phyloP scores from a whole-genome alignment of 2,888 invertebrate species.

The Euphydryas editha region DNA sequence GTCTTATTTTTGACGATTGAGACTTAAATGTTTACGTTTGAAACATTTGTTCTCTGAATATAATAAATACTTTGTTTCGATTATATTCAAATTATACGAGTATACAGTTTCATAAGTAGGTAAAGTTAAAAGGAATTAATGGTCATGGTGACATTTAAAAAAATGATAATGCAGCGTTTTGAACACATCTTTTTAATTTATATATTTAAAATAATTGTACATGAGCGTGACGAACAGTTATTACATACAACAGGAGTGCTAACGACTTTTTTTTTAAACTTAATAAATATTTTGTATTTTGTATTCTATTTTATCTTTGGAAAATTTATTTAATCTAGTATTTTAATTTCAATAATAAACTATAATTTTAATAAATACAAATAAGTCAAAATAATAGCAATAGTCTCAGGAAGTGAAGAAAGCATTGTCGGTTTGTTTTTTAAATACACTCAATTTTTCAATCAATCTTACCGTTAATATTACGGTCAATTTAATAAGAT shows the following conservation, averaged over 20 bases:
- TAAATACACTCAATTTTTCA: too few relatives aligned
- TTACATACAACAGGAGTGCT: slow-evolving; percentile 1
- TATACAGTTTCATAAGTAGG: slow-evolving; percentile 8
- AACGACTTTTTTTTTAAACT: not conserved
- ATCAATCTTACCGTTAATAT: too few relatives aligned
- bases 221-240: not conserved
- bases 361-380: too few relatives aligned
- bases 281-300: not conserved
- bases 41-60: not conserved
- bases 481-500: too few relatives aligned
- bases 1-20: not conserved
- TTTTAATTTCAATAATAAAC: too few relatives aligned
- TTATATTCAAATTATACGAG: not conserved
- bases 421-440: too few relatives aligned
- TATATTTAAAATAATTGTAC: slow-evolving; percentile 10
- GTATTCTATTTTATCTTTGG: too few relatives aligned
- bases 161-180: slow-evolving; percentile 5
- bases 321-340: too few relatives aligned
- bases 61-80: not conserved
- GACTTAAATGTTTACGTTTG: not conserved
- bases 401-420: too few relatives aligned
- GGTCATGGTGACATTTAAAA: slow-evolving; percentile 10
- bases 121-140: slow-evolving; percentile 17
- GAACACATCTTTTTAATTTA: slow-evolving; percentile 6
- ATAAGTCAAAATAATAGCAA: too few relatives aligned